Conservation (phyloP, 2,113 vertebrate genomes). For the Mirza zaza region DNA sequence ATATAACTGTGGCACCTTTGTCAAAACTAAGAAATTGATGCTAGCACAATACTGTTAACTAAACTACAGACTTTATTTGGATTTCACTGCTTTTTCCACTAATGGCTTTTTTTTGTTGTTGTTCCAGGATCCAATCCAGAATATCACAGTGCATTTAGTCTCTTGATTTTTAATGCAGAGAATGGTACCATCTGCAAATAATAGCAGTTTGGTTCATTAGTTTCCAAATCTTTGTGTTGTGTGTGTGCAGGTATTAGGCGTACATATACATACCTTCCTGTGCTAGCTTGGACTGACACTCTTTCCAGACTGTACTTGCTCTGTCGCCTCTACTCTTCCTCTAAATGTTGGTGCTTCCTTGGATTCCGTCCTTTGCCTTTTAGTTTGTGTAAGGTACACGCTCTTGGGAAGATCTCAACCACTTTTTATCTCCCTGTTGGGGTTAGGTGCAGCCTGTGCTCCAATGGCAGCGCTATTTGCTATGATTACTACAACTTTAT, state of each 20-base stretch:
- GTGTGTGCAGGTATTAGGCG: neutral
- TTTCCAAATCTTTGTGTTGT: neutral
- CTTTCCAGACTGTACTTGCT: neutral
- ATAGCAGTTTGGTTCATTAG: neutral
- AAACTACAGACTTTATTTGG: neutral
- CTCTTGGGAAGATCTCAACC: neutral
- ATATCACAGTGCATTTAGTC: neutral
- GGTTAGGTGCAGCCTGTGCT: neutral
- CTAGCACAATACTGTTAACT: neutral
- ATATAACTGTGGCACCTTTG: neutral
- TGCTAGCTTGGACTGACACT: neutral
- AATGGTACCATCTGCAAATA: neutral
- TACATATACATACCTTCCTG: neutral
- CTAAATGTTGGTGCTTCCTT: neutral
- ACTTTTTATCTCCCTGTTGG: neutral
- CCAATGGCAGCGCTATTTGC: neutral
- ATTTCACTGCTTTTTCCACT: neutral
- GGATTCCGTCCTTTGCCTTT: neutral
- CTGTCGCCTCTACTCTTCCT: no score
- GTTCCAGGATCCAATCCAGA: neutral
- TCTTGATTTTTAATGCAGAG: conserved; percentile 26
- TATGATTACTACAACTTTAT: neutral
- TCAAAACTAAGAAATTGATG: neutral
- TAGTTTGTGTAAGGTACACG: neutral
- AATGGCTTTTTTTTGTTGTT: neutral